These are phyloP conservation scores for Scaptomyza montana DNA, from an alignment of 1,140 invertebrate genomes.

Conservation along the genomic window DNA sequence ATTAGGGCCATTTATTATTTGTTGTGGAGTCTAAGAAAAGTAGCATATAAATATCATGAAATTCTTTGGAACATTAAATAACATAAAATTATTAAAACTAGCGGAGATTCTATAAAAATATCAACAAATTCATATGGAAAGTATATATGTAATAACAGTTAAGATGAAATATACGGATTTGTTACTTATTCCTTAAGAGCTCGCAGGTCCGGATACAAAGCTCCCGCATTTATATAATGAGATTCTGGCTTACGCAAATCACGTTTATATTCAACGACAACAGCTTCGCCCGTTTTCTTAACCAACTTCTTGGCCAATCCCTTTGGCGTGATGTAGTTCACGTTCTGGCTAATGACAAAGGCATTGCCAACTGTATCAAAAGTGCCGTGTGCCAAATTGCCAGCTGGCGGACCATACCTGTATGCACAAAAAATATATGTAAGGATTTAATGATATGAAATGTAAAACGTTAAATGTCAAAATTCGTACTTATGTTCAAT, in stretches of 20 bases:
- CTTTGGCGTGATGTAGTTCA: constrained; percentile 87
- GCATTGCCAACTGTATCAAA: constrained; percentile 88
- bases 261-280: constrained; percentile 84
- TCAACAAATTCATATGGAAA: constrained; percentile 26
- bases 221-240: constrained; percentile 76
- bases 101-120: constrained; percentile 16
- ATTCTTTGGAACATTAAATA: background rate
- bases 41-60: constrained; percentile 32
- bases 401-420: constrained; percentile 86
- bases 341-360: constrained; percentile 86
- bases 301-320: constrained; percentile 87
- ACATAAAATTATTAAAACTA: background rate
- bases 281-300: constrained; percentile 87
- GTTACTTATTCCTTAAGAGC: constrained; percentile 46
- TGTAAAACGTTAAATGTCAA: no score
- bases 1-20: no score
- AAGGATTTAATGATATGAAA: background rate
- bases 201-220: constrained; percentile 75
- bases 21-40: no score
- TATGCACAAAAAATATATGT: constrained; percentile 72
- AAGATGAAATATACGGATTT: background rate
- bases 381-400: constrained; percentile 85
- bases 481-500: constrained; percentile 86
- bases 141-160: background rate
- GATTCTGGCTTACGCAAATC: constrained; percentile 63